A percentile compares a stretch with the other conserved stretches of the same genome.
These are phyloP conservation scores for Prenolepis imparis DNA, from an alignment of 2,888 invertebrate species.

Conservation along the genomic window DNA sequence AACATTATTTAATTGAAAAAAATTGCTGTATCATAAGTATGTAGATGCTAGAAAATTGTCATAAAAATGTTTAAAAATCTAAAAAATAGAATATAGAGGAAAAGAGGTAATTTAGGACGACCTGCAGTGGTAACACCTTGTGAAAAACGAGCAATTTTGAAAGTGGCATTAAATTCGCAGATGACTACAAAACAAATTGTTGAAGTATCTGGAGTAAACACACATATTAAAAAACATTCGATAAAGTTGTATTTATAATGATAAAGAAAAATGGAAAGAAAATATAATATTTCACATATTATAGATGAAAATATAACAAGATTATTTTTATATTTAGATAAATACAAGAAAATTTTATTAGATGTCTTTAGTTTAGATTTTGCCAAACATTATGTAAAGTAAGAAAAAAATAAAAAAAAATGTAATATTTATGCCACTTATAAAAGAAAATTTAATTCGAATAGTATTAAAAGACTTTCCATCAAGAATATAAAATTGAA, in stretches of 20 bases:
- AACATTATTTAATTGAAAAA: not conserved
- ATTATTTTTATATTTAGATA: not conserved
- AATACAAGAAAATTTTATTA: not conserved
- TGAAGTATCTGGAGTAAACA: not conserved
- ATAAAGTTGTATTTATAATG: not conserved
- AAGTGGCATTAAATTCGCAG: slow-evolving; percentile 2
- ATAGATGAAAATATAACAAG: not conserved
- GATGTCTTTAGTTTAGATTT: not conserved
- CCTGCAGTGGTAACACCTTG: slow-evolving; percentile 2
- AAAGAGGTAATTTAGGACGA: not conserved
- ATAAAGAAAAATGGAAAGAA: not conserved
- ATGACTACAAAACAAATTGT: slow-evolving; percentile 1
- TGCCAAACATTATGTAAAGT: not conserved
- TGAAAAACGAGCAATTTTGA: slow-evolving; percentile 7
- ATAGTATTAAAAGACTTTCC: not conserved
- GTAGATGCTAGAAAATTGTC: not conserved
- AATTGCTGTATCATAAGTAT: not conserved
- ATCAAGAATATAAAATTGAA: not conserved
- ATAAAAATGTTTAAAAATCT: not conserved
- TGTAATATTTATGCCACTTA: not conserved
- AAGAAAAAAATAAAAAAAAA: not conserved
- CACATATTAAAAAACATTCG: slow-evolving; percentile 1
- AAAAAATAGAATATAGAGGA: not conserved
- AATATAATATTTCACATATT: not conserved
- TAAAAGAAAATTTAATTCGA: not conserved